Conservation (phyloP, 2,113 vertebrate species). For the Ptilonorhynchus violaceus region DNA sequence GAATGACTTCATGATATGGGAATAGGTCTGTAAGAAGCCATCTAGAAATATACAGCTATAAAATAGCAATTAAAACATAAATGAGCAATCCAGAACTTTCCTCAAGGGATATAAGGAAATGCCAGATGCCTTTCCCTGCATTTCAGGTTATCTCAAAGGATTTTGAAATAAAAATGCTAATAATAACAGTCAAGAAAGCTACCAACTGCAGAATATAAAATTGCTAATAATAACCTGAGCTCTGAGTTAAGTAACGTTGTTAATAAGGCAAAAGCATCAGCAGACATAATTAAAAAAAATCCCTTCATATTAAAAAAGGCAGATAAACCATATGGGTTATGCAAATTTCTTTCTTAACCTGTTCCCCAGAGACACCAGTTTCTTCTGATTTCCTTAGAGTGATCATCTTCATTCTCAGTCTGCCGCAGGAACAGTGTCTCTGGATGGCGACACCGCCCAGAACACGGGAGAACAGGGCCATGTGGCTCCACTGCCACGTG, state of each 20-base stretch:
- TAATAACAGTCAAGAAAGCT: not conserved
- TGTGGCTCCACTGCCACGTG: fast-evolving
- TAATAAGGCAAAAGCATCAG: not conserved
- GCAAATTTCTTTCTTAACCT: not conserved
- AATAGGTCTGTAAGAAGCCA: not conserved
- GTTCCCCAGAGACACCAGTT: not conserved
- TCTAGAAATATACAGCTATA: not conserved
- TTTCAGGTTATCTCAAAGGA: not conserved
- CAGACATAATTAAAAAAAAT: not conserved
- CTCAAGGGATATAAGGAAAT: not conserved
- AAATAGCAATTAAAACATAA: constrained; percentile 12
- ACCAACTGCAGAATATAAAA: not conserved
- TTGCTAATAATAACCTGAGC: not conserved
- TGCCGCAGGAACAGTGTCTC: not conserved
- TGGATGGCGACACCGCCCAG: not conserved
- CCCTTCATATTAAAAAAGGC: not conserved
- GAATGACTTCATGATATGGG: not conserved
- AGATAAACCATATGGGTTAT: not conserved
- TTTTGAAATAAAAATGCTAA: constrained; percentile 8
- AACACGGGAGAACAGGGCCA: not conserved
- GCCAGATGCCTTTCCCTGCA: not conserved
- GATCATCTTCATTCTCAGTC: not conserved
- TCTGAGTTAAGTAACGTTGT: not conserved
- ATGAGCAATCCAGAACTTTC: not conserved
- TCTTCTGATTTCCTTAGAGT: not conserved